Percentiles rank a stretch among this genome's conserved stretches.
Conservation (phyloP, 2,113 vertebrate genomes). For the Cololabis saira region DNA sequence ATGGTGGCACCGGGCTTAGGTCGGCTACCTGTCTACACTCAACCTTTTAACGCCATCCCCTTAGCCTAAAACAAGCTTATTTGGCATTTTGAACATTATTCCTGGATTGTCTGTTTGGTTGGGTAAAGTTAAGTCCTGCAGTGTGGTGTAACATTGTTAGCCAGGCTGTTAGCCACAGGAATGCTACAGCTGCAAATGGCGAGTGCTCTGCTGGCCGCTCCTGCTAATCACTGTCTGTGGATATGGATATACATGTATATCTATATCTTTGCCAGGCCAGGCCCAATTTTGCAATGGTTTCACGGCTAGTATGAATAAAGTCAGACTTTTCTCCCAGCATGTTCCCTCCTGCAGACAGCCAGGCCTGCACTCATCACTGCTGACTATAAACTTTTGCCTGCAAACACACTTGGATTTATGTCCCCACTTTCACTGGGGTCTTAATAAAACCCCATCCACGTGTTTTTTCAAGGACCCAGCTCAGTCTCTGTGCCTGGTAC, state of each 20-base stretch:
- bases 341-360: background rate
- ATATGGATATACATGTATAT: no score
- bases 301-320: background rate
- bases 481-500: conserved; percentile 48
- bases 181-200: conserved; percentile 38
- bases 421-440: conserved; percentile 49
- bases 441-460: conserved; percentile 68
- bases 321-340: background rate
- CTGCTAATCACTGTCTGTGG: conserved; percentile 8
- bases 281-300: background rate
- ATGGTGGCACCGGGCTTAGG: conserved; percentile 32
- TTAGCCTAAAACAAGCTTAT: background rate
- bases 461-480: conserved; percentile 36
- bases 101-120: background rate
- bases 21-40: conserved; percentile 21
- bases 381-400: background rate
- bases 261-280: background rate
- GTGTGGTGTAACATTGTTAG: conserved; percentile 58
- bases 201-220: conserved; percentile 24
- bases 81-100: background rate
- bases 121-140: conserved; percentile 9
- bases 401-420: conserved; percentile 23
- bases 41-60: background rate
- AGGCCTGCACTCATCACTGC: conserved; percentile 17
- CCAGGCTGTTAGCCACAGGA: conserved; percentile 55